Evolutionary conservation across 2,797 vertebrate genomes (phyloP), one percentile per base, ranked within the genome.

Genomic region (Gadopsis marmoratus): DNA sequence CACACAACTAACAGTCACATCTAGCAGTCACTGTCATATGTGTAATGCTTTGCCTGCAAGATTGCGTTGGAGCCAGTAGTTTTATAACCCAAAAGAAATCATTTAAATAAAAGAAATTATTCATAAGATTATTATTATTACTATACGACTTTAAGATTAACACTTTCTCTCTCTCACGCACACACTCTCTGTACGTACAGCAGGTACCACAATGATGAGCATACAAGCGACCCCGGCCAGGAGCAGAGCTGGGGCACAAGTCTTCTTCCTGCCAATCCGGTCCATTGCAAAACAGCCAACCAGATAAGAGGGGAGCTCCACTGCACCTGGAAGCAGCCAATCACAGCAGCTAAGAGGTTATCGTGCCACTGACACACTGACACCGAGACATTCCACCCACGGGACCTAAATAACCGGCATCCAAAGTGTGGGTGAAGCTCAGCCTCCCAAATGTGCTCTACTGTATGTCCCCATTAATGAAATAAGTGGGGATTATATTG

Each of bases 281-380:
- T 98, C 96, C 96, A 98, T 97, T 55, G 93, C 95, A 84, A 95
- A 78, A 89, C 97, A 97, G 82, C 95, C 95, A 83, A 98, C 85
- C 85, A 96, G 60, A 86, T 98, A 98, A 33, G 97, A 96, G 51
- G 97, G 97, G 70, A 98, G 78, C 91, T 99, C 98, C 93, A 98
- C 95, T 31, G 95, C 95, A 93, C 97, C 97, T 99, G 93, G 71
- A 82, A 92, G 89, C 78, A 92, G 53, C 76, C 84, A 91, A 88
- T 89, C 76, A 82, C 78, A 90, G 70, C 23, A 51, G 5, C 35
- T 16, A 63, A 88, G 78, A 78, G 41, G 71, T 80, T 74, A 43
- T 43, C 9, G 0, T 7, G 41, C 4, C 47, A 53, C 68, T 48
- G 71, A 76, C 53, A 75, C 16, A 21, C 23, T 54, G 69, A 76